phyloP scores from a whole-genome alignment of 1,140 invertebrate genomes.

The Armadillidium nasatum region DNA sequence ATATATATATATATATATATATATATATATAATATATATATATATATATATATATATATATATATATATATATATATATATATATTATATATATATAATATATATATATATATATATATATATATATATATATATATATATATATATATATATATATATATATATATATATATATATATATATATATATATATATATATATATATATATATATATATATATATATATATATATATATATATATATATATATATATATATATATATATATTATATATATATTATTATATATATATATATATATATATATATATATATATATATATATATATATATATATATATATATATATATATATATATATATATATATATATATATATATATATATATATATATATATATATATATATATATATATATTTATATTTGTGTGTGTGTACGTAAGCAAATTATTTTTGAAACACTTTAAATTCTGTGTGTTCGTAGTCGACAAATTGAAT shows the following conservation, averaged over 20 bases:
- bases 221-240: neutral
- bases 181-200: conserved; percentile 7
- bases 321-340: neutral
- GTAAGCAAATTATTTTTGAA: too few species aligned
- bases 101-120: conserved; percentile 10
- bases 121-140: conserved; percentile 14
- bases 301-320: conserved; percentile 3
- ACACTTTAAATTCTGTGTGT: too few species aligned
- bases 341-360: conserved; percentile 7
- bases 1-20: conserved; percentile 17
- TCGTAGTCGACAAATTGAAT: too few species aligned
- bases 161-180: conserved; percentile 13
- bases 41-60: too few species aligned
- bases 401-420: conserved; percentile 20
- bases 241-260: conserved; percentile 13
- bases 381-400: conserved; percentile 2
- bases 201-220: neutral
- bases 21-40: conserved; percentile 4
- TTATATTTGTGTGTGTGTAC: neutral
- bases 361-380: neutral
- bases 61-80: too few species aligned
- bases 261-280: neutral
- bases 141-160: conserved; percentile 18
- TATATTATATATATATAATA: too few species aligned
- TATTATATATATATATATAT: neutral